Evolutionary conservation across 2,888 invertebrate species (phyloP), one percentile per base, ranked within the genome.

Genomic region (Anthrax anthrax): DNA sequence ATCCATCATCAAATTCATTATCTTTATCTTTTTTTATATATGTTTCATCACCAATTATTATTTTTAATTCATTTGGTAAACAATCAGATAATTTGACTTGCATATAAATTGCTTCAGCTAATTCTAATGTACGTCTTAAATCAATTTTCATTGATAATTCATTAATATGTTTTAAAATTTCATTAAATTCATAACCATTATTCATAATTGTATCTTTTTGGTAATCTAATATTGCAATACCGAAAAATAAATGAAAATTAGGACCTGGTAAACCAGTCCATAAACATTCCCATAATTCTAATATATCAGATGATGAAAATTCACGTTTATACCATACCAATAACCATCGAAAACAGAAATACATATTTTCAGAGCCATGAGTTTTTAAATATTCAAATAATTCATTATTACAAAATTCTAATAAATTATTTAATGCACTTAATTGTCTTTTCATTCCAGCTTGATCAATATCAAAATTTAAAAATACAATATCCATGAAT

Each of bases 331-430:
- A 97, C 69, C 90, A 79, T 10, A 96, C 92, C 13, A 98, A 74
- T 27, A 97, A 76, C 96, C 97, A 98, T 12, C 97, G 85, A 72
- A 98, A 98, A 66, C 95, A 95, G 71, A 98, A 98, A 69, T 92
- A 97, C 89, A 98, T 91, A 64, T 97, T 96, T 6, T 87, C 90
- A 0, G 76, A 76, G 16, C 63, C 65, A 37, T 65, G 60, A 2
- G 57, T 56, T 47, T 84, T 80, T 52, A 98, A 74, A 65, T 97
- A 94, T 44, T 78, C 78, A 43, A 87, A 87, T 38, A 98, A 74
- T 49, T 81, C 78, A 0, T 92, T 91, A 61, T 89, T 86, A 17
- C 84, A 78, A 58, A 90, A 84, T 54, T 80, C 74, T 14, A 96
- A 67, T 46, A 98, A 70, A 37, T 80, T 81, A 56, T 88, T 83